Percentiles rank a stretch among this genome's conserved stretches.
These are phyloP conservation scores for Epistrophe grossulariae DNA, from an alignment of 2,888 invertebrate genomes.

Conservation along the genomic window DNA sequence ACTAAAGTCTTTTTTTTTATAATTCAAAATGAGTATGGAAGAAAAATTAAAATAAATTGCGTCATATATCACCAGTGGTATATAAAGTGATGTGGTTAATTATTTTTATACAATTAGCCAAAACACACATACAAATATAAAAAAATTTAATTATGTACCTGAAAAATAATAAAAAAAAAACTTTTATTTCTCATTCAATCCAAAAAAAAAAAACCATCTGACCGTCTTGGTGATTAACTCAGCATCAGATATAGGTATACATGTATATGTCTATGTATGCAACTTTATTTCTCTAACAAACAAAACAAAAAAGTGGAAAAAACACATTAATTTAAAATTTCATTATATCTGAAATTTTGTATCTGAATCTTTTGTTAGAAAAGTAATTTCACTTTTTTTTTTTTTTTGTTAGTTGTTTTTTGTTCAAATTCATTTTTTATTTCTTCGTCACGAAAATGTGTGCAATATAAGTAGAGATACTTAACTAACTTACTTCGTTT, in stretches of 20 bases:
- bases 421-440: neutral
- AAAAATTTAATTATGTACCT: neutral
- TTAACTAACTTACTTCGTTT: neutral
- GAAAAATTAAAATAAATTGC: neutral
- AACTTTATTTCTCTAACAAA: neutral
- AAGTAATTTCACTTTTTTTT: constrained; percentile 6
- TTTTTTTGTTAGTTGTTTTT: neutral
- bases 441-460: constrained; percentile 12
- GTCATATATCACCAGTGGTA: neutral
- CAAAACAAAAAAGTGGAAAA: neutral
- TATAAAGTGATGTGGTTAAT: neutral
- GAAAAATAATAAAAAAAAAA: neutral
- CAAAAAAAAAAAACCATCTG: neutral
- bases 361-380: constrained; percentile 10
- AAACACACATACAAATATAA: neutral
- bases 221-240: neutral
- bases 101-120: neutral
- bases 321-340: constrained; percentile 7
- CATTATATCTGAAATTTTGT: neutral
- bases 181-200: neutral
- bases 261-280: too few relatives aligned
- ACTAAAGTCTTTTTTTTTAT: neutral
- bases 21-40: neutral
- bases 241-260: neutral
- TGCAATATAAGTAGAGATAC: neutral